Evolutionary conservation across 37 sponge, comb jelly and placozoan genomes (phyloP).

Genomic region (Oopsacas minuta): DNA sequence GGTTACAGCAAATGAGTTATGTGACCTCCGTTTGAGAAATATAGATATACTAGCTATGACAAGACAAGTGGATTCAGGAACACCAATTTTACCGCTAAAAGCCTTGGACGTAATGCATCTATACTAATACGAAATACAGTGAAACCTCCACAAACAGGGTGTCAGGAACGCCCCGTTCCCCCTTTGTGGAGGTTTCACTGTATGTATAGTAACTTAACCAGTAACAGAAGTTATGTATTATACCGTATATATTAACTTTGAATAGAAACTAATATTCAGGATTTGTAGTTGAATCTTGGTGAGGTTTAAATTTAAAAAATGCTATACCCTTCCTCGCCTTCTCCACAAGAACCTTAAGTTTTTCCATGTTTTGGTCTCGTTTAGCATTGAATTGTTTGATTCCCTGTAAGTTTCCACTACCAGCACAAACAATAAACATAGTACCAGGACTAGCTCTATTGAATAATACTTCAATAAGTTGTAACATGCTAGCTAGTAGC

Average conservation of each 20-base stretch:
- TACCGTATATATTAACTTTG: no score
- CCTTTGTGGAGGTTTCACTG: no score
- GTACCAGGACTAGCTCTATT: not conserved
- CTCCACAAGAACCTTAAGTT: not conserved
- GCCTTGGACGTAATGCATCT: not conserved
- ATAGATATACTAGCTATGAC: not conserved
- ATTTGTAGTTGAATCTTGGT: no score
- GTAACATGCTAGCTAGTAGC: not conserved
- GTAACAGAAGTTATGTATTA: no score
- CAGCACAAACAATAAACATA: constrained; percentile 10
- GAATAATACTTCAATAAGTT: not conserved
- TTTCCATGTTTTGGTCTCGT: not conserved
- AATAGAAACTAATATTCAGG: no score
- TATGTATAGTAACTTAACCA: no score
- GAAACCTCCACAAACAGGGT: no score
- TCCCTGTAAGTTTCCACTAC: constrained; percentile 23
- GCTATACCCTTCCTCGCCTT: not conserved
- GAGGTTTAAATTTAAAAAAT: constrained; percentile 3
- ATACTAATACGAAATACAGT: no score
- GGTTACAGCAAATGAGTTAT: not conserved
- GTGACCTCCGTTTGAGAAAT: not conserved
- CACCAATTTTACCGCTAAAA: not conserved
- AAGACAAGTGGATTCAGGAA: not conserved
- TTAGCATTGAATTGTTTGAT: constrained; percentile 7
- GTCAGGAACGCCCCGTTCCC: no score